Base-by-base conservation (phyloP, 2,888 invertebrate genomes). In the Leptopilina drosophilae region DNA sequence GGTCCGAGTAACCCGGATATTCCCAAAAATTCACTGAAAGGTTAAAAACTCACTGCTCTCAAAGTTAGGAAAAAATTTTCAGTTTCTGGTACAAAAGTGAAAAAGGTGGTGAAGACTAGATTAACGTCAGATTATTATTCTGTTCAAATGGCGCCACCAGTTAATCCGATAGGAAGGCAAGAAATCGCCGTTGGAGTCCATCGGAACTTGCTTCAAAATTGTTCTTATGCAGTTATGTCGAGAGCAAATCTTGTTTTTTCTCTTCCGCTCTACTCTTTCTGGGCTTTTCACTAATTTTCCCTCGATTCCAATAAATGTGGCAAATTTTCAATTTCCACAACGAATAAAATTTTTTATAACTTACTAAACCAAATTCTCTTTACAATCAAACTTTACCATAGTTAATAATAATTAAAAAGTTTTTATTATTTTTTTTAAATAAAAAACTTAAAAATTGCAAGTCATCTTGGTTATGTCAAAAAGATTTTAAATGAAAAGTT, bases 141-240 rank as follows among this genome's bases (percentile, higher is more conserved):
- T 82, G 40, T 76, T 46, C 76, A 79, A 87, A 87, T 87, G 85
- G 85, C 85, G 86, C 87, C 87, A 88, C 87, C 86, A 86, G 87
- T 81, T 86, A 84, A 87, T 85, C 86, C 81, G 77, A 73, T 78
- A 73, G 81, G 81, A 80, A 42, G 65, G 73, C 40, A 73, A 73
- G 33, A 73, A 73, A 73, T 65, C 67, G 59, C 65, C 42, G 77
- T 20, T 77, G 73, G 73, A 56, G 56, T 33, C 56, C 33, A 73
- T 56, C 49, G 46, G 12, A 67, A 49, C 14, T 53, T 53, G 14
- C 42, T 53, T 69, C 69, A 73, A 20, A 75, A 42, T 42, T 33
- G 33, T 33, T 33, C 33, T 33, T 33, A 33, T 33, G 33, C 33
- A 33, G 33, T 33, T 33, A 33, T 33, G 33, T 33, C 33, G 33